Base-by-base conservation (phyloP, 2,113 vertebrate genomes). In the Tenrec ecaudatus region DNA sequence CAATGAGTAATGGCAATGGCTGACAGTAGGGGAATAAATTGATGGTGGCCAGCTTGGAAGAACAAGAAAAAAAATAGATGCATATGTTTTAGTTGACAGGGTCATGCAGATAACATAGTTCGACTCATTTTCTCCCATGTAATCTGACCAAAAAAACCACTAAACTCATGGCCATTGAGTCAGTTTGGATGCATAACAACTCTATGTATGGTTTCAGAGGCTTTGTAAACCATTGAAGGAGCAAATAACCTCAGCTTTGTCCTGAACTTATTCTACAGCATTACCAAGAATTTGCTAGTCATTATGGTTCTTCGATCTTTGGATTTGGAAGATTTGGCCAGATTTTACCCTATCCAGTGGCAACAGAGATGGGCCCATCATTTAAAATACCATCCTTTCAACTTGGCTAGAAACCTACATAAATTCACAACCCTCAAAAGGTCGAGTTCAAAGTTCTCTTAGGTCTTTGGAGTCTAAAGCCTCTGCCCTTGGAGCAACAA, bases 251-350 rank as follows among this genome's bases (percentile, higher is more conserved):
- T 40, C 40, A 40, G 3, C 40, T 40, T 40, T 40, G 4, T 40
- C 40, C 40, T 7, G 7, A 40, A 40, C 40, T 40, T 40, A 40
- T 40, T 7, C 40, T 3, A 40, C 40, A 47, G 82, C 89, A 29
- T 92, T n/a, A 66, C 79, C 57, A 87, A 60, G 27, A 9, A 73
- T 89, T 89, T 66, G 82, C 53, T 86, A 31, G 71, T 89, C 38
- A 71, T 84, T 80, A 83, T 80, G 60, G 88, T 27, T 62, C 23
- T 2, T 84, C 29, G 4, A 47, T 86, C 53, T 91, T 9, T 73
- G 36, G 58, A 9, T 47, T 58, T 36, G 68, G 81, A 96, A 81
- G 16, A 1, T 81, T 83, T 90, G 33, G 29, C 25, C 68, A 27
- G 2, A 3, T 20, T 66, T 93, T 76, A 31, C n/a, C 8, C 6